Evolutionary conservation across 2,113 vertebrate genomes (phyloP).

Genomic region (Vanacampus margaritifer): DNA sequence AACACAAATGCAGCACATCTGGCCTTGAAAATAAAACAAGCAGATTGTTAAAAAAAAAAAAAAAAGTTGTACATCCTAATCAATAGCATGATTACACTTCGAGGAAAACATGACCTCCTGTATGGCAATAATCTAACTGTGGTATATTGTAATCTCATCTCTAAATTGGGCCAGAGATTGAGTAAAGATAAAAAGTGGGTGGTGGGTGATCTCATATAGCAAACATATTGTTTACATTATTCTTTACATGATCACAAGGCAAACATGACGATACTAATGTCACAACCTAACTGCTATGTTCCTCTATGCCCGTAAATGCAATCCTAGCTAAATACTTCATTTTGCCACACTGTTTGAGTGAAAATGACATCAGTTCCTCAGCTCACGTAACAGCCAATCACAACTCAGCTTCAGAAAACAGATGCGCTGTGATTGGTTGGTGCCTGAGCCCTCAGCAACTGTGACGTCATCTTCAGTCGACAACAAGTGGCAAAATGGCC

Average conservation of each 20-base stretch:
- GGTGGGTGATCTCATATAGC: conserved; percentile 33
- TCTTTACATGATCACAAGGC: conserved; percentile 5
- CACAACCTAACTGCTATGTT: background rate
- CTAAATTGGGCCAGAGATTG: conserved; percentile 14
- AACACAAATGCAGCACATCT: conserved; percentile 14
- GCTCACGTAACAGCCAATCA: too few species aligned
- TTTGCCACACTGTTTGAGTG: too few species aligned
- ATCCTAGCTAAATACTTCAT: background rate
- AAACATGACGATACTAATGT: conserved; percentile 3
- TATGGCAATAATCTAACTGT: conserved; percentile 40
- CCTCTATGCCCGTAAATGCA: background rate
- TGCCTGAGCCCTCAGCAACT: too few species aligned
- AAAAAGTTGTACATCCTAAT: conserved; percentile 36
- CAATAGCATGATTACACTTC: conserved; percentile 50
- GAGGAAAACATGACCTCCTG: conserved; percentile 55
- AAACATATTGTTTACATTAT: conserved; percentile 21
- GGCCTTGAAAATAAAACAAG: conserved; percentile 26
- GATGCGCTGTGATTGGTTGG: too few species aligned
- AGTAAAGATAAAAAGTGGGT: conserved; percentile 16
- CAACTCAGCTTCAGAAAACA: too few species aligned
- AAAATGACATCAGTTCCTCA: too few species aligned
- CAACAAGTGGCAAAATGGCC: too few species aligned
- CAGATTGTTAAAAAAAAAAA: conserved; percentile 20
- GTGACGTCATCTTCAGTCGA: too few species aligned
- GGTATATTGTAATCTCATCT: conserved; percentile 35